Base-by-base conservation (phyloP, 2,888 invertebrate genomes). In the Cataglyphis albicans region DNA sequence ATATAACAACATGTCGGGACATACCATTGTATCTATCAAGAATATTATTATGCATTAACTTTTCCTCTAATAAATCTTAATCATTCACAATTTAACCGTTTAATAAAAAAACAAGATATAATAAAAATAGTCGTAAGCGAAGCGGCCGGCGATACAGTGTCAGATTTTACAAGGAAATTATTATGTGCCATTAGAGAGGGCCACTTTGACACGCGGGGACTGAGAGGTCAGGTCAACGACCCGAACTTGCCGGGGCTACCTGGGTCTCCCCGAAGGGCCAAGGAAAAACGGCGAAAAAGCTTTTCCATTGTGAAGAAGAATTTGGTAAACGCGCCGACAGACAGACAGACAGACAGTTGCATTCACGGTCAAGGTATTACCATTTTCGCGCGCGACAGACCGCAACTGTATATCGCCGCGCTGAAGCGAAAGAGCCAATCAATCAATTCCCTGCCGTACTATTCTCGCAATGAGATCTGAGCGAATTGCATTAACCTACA, bases 401-500 rank as follows among this genome's bases (percentile, higher is more conserved):
- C 67, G 82, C 78, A 81, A 87, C 81, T 70, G 63, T 67, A 32
- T 84, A 84, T 87, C 75, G 86, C 84, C 84, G 85, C 88, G 85
- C 85, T 90, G 85, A 87, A 90, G 85, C 88, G 91, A 93, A 93
- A 93, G 92, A 93, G 92, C 90, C 93, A 93, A 93, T 94, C 94
- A 94, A 94, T 94, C 94, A 94, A 94, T 94, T 92, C 92, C 81
- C 88, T 90, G 91, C 90, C 90, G 92, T 90, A 91, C 93, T 92
- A 93, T 93, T 93, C 93, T 89, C 91, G 91, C 93, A 93, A 93
- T 92, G 93, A 94, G 93, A 94, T 93, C 93, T 92, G 92, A 93
- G 92, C 91, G 93, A 94, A 94, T 94, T 93, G 93, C 93, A 94
- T 94, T 94, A 94, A 94, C 94, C 94, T 94, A 94, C 93, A 94